phyloP scores from a whole-genome alignment of 2,888 invertebrate genomes.

The Troilus luridus region DNA sequence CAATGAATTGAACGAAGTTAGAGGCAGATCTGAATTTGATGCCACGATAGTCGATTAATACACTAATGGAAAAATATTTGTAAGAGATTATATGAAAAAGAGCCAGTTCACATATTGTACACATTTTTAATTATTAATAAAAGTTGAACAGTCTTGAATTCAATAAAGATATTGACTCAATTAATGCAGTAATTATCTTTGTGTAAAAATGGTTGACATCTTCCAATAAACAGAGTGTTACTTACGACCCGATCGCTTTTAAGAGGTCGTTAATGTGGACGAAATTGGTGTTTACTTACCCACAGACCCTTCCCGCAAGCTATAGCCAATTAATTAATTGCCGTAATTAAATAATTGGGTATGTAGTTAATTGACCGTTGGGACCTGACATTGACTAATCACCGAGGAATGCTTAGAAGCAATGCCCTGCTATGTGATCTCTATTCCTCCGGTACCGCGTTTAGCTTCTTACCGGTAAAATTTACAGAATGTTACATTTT shows the following conservation, averaged over 20 bases:
- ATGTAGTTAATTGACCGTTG: constrained; percentile 36
- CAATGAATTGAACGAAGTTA: too few relatives aligned
- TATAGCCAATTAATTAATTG: constrained; percentile 13
- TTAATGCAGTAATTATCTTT: neutral
- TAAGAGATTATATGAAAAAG: too few relatives aligned
- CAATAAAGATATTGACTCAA: too few relatives aligned
- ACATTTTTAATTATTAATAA: too few relatives aligned
- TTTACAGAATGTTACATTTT: too few relatives aligned
- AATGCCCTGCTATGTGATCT: neutral
- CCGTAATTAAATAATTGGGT: constrained; percentile 30
- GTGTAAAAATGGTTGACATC: neutral
- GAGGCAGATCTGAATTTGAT: too few relatives aligned
- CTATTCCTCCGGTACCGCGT: neutral
- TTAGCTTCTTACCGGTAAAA: too few relatives aligned
- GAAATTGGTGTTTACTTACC: constrained; percentile 4
- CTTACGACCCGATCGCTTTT: constrained; percentile 6
- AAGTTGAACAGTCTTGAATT: too few relatives aligned
- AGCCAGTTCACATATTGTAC: too few relatives aligned
- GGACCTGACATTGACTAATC: constrained; percentile 40
- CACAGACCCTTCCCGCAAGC: neutral
- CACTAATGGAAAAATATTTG: too few relatives aligned
- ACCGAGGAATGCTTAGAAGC: neutral
- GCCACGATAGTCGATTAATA: too few relatives aligned
- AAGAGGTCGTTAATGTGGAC: constrained; percentile 11
- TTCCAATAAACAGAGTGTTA: neutral